Conservation (phyloP, 2,113 vertebrate species). For the Syngnathus floridae region DNA sequence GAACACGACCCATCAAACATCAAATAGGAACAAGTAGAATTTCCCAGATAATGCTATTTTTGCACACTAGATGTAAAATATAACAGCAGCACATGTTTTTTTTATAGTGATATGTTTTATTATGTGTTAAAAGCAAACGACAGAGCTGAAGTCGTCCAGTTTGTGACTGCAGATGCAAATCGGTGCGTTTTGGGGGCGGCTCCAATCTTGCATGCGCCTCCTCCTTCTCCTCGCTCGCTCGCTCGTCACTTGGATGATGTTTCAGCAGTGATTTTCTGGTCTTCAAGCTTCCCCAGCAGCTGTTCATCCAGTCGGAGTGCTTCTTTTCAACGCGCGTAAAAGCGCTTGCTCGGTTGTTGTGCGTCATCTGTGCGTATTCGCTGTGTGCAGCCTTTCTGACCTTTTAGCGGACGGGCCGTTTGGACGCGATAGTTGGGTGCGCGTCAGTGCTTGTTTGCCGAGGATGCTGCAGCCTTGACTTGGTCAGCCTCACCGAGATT, state of each 20-base stretch:
- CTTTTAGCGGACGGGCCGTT: constrained; percentile 13
- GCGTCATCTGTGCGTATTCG: not conserved
- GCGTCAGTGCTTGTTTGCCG: constrained; percentile 16
- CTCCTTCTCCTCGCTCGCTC: not conserved
- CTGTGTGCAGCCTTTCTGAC: constrained; percentile 21
- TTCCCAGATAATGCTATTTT: too few species aligned
- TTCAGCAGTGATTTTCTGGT: not conserved
- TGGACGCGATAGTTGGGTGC: constrained; percentile 2
- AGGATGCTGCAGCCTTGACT: constrained; percentile 37
- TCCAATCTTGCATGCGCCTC: not conserved
- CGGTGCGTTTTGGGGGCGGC: not conserved
- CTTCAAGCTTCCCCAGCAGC: not conserved
- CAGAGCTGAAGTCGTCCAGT: too few species aligned
- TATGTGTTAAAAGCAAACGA: too few species aligned
- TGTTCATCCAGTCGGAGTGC: not conserved
- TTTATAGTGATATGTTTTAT: too few species aligned
- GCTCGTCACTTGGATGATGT: not conserved
- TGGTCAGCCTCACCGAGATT: constrained; percentile 32
- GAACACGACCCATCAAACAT: too few species aligned
- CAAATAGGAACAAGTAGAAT: too few species aligned
- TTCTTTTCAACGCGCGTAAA: constrained; percentile 36
- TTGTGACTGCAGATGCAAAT: not conserved
- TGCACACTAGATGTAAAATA: too few species aligned
- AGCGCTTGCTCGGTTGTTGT: constrained; percentile 1
- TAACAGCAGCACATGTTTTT: too few species aligned